A percentile compares a stretch with the other conserved stretches of the same genome.
phyloP scores from a whole-genome alignment of 2,888 invertebrate genomes.

The Scaptomyza caliginosa region DNA sequence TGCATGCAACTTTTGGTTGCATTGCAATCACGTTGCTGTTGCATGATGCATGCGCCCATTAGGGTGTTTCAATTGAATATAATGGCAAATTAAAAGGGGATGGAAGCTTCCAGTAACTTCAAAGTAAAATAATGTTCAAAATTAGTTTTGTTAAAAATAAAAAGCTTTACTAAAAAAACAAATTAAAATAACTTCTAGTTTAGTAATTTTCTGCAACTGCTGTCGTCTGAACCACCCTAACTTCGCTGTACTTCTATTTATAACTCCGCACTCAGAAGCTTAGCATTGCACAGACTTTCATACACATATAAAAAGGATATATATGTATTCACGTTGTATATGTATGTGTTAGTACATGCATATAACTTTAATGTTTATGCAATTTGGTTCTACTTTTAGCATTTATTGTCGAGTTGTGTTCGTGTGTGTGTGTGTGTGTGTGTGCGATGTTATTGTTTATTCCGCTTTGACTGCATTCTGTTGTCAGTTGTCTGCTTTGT shows the following conservation, averaged over 20 bases:
- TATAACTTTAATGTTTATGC: slow-evolving; percentile 63
- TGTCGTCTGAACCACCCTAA: slow-evolving; percentile 49
- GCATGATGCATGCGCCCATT: slow-evolving; percentile 72
- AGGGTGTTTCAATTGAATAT: slow-evolving; percentile 49
- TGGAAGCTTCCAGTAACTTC: too few relatives aligned
- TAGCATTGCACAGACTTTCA: slow-evolving; percentile 1
- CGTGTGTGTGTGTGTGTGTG: background rate
- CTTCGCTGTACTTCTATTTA: slow-evolving; percentile 31
- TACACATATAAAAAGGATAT: background rate
- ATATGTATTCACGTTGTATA: background rate
- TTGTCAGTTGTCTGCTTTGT: slow-evolving; percentile 16
- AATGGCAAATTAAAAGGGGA: background rate
- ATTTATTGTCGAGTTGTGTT: slow-evolving; percentile 47
- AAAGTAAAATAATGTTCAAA: background rate
- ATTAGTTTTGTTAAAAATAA: background rate
- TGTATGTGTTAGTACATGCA: slow-evolving; percentile 9
- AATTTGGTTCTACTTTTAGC: slow-evolving; percentile 52
- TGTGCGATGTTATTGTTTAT: slow-evolving; percentile 64
- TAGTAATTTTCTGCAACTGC: background rate
- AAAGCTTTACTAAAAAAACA: background rate
- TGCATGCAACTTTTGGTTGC: slow-evolving; percentile 56
- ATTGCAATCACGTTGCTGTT: slow-evolving; percentile 72
- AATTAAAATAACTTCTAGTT: background rate
- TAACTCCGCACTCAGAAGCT: slow-evolving; percentile 16
- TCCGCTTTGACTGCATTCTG: slow-evolving; percentile 61